Percentiles rank a stretch among this genome's conserved stretches.
Conservation (phyloP, 2,113 vertebrate species). For the Phylloscopus whistleri region DNA sequence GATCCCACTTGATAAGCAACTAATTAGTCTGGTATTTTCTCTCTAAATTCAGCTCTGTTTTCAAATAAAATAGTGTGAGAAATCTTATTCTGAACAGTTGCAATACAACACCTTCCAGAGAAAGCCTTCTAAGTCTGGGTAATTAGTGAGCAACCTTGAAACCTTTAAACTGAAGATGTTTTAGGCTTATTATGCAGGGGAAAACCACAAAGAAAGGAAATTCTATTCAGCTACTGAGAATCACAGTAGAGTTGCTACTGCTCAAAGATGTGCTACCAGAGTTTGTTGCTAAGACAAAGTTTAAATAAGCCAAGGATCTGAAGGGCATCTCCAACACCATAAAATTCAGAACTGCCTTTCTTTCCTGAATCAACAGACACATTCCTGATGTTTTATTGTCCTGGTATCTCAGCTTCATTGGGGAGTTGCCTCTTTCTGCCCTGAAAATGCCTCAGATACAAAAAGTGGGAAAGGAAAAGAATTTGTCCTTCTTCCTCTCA, state of each 20-base stretch:
- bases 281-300: background rate
- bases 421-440: background rate
- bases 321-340: background rate
- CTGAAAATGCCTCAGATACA: background rate
- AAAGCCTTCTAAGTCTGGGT: background rate
- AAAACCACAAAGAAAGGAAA: background rate
- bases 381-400: background rate
- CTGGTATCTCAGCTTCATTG: background rate
- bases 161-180: background rate
- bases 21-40: constrained; percentile 1
- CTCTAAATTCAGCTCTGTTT: background rate
- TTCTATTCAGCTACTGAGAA: background rate
- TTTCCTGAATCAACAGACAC: background rate
- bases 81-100: background rate
- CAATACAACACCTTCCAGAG: background rate
- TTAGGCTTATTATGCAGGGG: background rate
- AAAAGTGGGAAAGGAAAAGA: background rate
- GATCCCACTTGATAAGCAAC: background rate
- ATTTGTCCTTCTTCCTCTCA: background rate
- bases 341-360: background rate
- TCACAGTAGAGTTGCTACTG: background rate
- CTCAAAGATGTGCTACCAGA: background rate
- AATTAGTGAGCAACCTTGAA: constrained; percentile 36
- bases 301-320: background rate
- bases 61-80: background rate